Evolutionary conservation across 2,113 vertebrate species (phyloP).

Genomic region (Melozone crissalis): DNA sequence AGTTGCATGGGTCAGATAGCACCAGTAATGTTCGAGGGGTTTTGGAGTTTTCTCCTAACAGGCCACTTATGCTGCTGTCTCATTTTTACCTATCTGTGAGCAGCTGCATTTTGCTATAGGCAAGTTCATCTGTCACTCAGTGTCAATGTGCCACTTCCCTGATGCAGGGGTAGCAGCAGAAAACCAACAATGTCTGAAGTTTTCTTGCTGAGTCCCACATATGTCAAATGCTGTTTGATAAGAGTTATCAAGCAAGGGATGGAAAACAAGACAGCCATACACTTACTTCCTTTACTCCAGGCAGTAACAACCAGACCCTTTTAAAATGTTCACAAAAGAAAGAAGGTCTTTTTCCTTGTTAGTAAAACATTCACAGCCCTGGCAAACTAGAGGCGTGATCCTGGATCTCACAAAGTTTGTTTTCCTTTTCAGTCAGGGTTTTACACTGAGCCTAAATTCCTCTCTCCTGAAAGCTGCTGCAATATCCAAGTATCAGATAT

Average conservation of each 20-base stretch:
- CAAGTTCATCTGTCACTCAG: not conserved
- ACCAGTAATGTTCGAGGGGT: no score
- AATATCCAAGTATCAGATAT: not conserved
- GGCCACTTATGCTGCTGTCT: not conserved
- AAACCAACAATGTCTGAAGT: not conserved
- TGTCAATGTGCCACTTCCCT: not conserved
- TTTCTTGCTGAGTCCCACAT: not conserved
- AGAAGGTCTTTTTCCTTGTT: not conserved
- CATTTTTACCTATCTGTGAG: not conserved
- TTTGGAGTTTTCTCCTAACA: not conserved
- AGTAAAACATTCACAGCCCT: not conserved
- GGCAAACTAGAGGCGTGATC: not conserved
- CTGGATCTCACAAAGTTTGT: not conserved
- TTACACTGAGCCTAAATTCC: not conserved
- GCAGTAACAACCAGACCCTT: not conserved
- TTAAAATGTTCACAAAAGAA: not conserved
- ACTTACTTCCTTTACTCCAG: not conserved
- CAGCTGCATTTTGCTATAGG: not conserved
- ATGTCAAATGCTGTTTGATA: not conserved
- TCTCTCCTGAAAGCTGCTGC: not conserved
- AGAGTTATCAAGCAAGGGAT: not conserved
- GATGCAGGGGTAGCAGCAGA: not conserved
- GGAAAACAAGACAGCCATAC: not conserved
- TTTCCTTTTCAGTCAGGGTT: not conserved
- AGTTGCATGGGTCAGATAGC: not conserved